Conservation (phyloP, 1,140 invertebrate species). For the Sesamia nonagrioides region DNA sequence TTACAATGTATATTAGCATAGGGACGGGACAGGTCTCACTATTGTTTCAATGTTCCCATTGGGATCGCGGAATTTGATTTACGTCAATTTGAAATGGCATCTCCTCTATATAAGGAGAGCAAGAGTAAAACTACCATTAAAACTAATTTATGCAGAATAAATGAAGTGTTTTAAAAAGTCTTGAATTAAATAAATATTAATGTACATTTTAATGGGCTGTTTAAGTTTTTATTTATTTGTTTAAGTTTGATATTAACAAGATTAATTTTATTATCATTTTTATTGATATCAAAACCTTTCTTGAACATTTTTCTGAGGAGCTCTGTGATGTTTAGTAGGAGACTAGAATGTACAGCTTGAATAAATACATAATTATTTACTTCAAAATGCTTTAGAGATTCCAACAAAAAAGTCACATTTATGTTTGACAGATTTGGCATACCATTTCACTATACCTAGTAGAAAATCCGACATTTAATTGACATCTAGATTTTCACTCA, state of each 20-base stretch:
- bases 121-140: slow-evolving; percentile 3
- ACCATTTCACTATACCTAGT: too few relatives aligned
- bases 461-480: too few relatives aligned
- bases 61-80: slow-evolving; percentile 38
- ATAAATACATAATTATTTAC: too few relatives aligned
- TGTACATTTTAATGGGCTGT: not conserved
- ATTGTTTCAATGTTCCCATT: slow-evolving; percentile 42
- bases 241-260: slow-evolving; percentile 6
- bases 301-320: too few relatives aligned
- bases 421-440: too few relatives aligned
- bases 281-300: not conserved
- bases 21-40: slow-evolving; percentile 40
- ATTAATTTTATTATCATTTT: slow-evolving; percentile 5
- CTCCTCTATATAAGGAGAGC: not conserved
- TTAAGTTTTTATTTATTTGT: slow-evolving; percentile 17
- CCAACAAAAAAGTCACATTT: too few relatives aligned
- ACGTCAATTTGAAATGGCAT: slow-evolving; percentile 42
- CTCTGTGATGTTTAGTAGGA: too few relatives aligned
- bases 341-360: too few relatives aligned
- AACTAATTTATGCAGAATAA: slow-evolving; percentile 37
- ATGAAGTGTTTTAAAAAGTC: slow-evolving; percentile 25
- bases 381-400: too few relatives aligned
- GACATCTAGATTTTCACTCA: not conserved
- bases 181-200: slow-evolving; percentile 7
- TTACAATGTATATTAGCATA: slow-evolving; percentile 39